phyloP scores from a whole-genome alignment of 2,797 vertebrate genomes.

The Notolabrus celidotus region DNA sequence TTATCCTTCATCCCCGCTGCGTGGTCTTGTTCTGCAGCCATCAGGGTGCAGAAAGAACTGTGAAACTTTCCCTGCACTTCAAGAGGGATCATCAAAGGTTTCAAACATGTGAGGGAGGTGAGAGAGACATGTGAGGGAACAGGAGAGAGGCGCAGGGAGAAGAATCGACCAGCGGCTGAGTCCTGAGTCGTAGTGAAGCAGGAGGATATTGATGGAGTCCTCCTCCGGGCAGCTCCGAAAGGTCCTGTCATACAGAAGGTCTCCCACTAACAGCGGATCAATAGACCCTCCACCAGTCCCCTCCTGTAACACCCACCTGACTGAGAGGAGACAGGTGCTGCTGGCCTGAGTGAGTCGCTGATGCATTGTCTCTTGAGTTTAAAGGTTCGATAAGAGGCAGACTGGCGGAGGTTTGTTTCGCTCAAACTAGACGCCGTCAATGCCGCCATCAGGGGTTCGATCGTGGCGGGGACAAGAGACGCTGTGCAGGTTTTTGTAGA shows the following conservation, averaged over 20 bases:
- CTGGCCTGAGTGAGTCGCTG: constrained; percentile 14
- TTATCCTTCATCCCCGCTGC: too few relatives aligned
- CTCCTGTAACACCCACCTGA: constrained; percentile 21
- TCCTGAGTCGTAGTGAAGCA: constrained; percentile 3
- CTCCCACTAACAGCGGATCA: constrained; percentile 43
- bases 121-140: not conserved
- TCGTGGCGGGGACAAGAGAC: not conserved
- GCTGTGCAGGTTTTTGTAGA: not conserved
- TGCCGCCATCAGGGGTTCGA: constrained; percentile 11
- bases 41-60: too few relatives aligned
- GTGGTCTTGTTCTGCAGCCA: too few relatives aligned
- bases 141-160: constrained; percentile 24
- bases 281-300: constrained; percentile 21
- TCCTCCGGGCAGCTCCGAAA: constrained; percentile 22
- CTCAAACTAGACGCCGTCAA: constrained; percentile 6
- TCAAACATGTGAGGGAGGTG: not conserved
- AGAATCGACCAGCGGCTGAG: constrained; percentile 42
- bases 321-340: constrained; percentile 34
- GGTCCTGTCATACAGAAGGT: constrained; percentile 21
- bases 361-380: constrained; percentile 38
- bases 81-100: not conserved
- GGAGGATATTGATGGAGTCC: constrained; percentile 41
- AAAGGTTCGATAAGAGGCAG: constrained; percentile 30
- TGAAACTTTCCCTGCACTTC: constrained; percentile 16
- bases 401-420: constrained; percentile 13